Base-by-base conservation (phyloP, 2,113 vertebrate species). In the Argyrosomus japonicus region DNA sequence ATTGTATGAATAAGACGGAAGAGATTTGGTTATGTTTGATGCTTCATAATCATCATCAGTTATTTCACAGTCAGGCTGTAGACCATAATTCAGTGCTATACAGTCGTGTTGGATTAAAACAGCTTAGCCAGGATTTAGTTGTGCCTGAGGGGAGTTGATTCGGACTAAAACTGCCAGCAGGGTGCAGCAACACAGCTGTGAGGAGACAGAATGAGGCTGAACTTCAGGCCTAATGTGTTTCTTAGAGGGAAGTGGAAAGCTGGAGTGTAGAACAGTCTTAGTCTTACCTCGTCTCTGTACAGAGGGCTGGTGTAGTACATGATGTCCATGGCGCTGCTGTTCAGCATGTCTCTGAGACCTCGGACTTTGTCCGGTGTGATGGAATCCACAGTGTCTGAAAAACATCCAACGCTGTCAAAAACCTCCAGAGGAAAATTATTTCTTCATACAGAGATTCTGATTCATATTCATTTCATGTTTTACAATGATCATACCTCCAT, bases 271-370 rank as follows among this genome's bases (percentile, higher is more conserved):
- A 17, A 6, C 10, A 36, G 19, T 23, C 25, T 64, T 7, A 40
- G 53, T 17, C 76, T 86, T 36, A 99, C 98, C 94, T 99, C 98
- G 62, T 99, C 98, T 89, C 98, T 96, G 89, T 99, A 99, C 12
- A 99, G 96, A 4, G 98, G 97, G 58, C 98, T 99, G 21, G 97
- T 98, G 43, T 99, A 99, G 90, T 99, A 99, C 98, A 99, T 99
- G 89, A 99, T 99, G 90, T 99, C 98, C 98, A 99, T 99, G 2
- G 98, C 98, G 0, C 98, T 99, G 93, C 98, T 99, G 95, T 99
- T 99, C 61, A 99, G 91, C 97, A 99, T 98, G 47, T 99, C 98
- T 89, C 98, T 95, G 47, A 99, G 93, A 5, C 98, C 97, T 68
- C 98, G 94, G 2, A 99, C 97, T 88, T 99, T 99, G 88, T 99